These are phyloP conservation scores for Asarcornis scutulata DNA, from an alignment of 2,113 vertebrate genomes.

Conservation along the genomic window DNA sequence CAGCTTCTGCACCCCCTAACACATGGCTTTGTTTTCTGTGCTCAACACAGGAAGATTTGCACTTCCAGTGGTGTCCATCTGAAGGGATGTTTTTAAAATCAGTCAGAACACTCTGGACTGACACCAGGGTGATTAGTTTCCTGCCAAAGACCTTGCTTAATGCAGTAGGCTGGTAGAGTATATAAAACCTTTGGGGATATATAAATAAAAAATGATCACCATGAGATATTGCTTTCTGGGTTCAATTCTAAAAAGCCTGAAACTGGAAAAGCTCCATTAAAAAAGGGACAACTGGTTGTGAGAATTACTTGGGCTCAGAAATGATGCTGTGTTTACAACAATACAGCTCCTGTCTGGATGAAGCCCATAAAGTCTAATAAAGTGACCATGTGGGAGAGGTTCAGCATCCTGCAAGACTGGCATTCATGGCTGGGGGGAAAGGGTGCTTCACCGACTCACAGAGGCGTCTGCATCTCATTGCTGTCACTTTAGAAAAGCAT, in stretches of 20 bases:
- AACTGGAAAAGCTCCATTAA: background rate
- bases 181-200: background rate
- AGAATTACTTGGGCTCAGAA: background rate
- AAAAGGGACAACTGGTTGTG: background rate
- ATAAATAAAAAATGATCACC: constrained; percentile 5
- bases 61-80: background rate
- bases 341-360: background rate
- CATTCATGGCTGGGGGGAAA: background rate
- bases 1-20: background rate
- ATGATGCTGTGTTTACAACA: background rate
- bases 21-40: background rate
- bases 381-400: background rate
- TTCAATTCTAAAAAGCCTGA: constrained; percentile 19
- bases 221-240: constrained; percentile 18
- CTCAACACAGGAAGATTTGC: background rate
- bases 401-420: background rate
- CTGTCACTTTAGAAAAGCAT: background rate
- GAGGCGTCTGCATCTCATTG: background rate
- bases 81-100: background rate
- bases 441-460: background rate
- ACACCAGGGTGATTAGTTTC: background rate
- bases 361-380: background rate
- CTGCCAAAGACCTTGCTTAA: background rate
- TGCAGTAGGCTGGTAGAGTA: background rate
- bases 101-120: background rate